Conservation (phyloP, 2,797 vertebrate species). For the Cyclopterus lumpus region DNA sequence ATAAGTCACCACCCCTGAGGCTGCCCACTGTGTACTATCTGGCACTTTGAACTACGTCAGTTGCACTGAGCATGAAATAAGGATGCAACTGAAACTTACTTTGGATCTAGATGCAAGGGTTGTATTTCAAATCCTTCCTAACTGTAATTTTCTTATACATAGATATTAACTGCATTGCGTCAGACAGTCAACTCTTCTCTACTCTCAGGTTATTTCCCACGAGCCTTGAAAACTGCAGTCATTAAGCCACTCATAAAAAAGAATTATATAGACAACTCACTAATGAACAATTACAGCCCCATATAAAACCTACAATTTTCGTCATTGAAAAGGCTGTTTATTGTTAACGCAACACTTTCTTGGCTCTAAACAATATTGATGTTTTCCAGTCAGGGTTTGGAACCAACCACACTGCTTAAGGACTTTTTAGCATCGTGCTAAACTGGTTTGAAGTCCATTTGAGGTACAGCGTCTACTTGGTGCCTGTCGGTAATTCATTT, state of each 20-base stretch:
- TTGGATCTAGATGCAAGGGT: background rate
- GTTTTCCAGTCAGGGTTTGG: background rate
- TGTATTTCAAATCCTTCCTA: background rate
- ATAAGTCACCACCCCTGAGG: no score
- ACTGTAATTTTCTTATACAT: background rate
- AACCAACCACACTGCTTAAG: background rate
- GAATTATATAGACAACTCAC: background rate
- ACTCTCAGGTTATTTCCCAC: background rate
- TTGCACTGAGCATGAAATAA: no score
- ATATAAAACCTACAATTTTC: background rate
- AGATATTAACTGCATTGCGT: background rate
- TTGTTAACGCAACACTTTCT: background rate
- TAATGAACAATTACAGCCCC: background rate
- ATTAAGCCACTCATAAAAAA: slow-evolving; percentile 1
- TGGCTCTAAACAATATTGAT: background rate
- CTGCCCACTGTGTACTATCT: no score
- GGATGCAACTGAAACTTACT: no score
- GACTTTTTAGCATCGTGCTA: no score
- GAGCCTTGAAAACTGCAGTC: background rate
- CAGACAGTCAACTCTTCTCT: background rate
- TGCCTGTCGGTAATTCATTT: no score
- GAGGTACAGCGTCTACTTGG: background rate
- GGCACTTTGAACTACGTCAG: no score
- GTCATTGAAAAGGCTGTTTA: background rate
- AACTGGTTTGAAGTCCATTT: background rate